These are phyloP conservation scores for Chrysochloris asiatica DNA, from an alignment of 2,113 vertebrate genomes.

Conservation along the genomic window DNA sequence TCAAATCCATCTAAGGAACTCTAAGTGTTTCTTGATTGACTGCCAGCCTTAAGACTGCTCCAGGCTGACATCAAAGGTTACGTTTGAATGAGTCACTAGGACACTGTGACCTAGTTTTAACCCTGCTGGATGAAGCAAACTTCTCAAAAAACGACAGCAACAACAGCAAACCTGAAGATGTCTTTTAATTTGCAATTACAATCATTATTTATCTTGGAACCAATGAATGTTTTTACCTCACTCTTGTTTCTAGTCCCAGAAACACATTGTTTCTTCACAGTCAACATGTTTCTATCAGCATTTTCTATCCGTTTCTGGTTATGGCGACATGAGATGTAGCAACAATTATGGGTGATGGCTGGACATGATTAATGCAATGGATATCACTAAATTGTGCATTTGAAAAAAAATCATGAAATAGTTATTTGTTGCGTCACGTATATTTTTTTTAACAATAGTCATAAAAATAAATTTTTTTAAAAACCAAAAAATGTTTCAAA, in stretches of 20 bases:
- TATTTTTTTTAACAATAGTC: too few species aligned
- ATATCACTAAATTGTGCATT: not conserved
- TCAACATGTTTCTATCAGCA: not conserved
- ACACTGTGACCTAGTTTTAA: slow-evolving; percentile 77
- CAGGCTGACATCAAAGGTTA: slow-evolving; percentile 54
- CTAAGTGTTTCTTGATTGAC: slow-evolving; percentile 41
- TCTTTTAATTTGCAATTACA: slow-evolving; percentile 34
- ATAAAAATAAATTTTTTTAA: too few species aligned
- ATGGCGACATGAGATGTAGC: not conserved
- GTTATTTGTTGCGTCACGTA: too few species aligned
- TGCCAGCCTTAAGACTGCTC: slow-evolving; percentile 68
- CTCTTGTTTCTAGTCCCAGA: too few species aligned
- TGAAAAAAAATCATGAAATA: too few species aligned
- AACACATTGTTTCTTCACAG: not conserved
- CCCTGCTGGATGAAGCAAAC: slow-evolving; percentile 59
- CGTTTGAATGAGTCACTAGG: slow-evolving; percentile 50
- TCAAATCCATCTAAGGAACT: slow-evolving; percentile 46
- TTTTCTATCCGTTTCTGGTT: not conserved
- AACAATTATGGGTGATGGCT: not conserved
- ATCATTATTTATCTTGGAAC: slow-evolving; percentile 38
- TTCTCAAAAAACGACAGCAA: not conserved
- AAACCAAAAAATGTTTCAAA: too few species aligned
- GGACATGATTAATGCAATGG: not conserved
- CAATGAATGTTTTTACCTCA: not conserved
- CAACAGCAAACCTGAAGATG: not conserved